Percentiles rank a stretch among this genome's conserved stretches.
Evolutionary conservation across 2,113 vertebrate species (phyloP).

Genomic region (Scomber scombrus): DNA sequence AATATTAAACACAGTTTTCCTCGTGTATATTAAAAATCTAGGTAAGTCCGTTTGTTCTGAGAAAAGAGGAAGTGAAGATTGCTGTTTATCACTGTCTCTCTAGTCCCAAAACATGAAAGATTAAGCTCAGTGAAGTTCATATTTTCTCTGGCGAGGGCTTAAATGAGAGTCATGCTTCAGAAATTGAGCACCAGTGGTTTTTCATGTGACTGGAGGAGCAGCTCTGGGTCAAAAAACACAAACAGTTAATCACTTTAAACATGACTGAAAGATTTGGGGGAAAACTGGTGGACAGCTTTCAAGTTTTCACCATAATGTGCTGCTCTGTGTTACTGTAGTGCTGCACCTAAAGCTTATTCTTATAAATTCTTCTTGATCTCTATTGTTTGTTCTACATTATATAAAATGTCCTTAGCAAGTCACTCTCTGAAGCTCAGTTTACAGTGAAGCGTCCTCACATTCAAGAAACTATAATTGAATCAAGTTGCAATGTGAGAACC

Average conservation of each 20-base stretch:
- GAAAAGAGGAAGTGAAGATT: neutral
- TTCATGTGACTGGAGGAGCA: constrained; percentile 67
- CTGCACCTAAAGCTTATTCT: too few relatives aligned
- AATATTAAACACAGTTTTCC: too few relatives aligned
- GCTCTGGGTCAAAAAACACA: constrained; percentile 24
- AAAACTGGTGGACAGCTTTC: neutral
- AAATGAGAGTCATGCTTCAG: constrained; percentile 77
- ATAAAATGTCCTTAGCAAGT: too few relatives aligned
- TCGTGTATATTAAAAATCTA: too few relatives aligned
- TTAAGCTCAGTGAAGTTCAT: constrained; percentile 18
- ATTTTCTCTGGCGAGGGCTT: constrained; percentile 24
- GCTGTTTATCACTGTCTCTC: neutral
- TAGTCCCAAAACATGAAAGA: neutral
- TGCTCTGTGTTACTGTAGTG: neutral
- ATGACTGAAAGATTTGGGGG: neutral
- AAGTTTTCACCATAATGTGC: too few relatives aligned
- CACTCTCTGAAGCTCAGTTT: too few relatives aligned
- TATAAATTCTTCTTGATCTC: neutral
- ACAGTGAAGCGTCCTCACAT: too few relatives aligned
- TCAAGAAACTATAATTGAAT: too few relatives aligned
- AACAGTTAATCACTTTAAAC: constrained; percentile 39
- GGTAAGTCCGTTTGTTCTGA: neutral
- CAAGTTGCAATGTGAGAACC: too few relatives aligned
- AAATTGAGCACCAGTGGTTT: constrained; percentile 69
- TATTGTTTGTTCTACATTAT: neutral